Base-by-base conservation (phyloP, 2,113 vertebrate species). In the Dipodomys spectabilis region DNA sequence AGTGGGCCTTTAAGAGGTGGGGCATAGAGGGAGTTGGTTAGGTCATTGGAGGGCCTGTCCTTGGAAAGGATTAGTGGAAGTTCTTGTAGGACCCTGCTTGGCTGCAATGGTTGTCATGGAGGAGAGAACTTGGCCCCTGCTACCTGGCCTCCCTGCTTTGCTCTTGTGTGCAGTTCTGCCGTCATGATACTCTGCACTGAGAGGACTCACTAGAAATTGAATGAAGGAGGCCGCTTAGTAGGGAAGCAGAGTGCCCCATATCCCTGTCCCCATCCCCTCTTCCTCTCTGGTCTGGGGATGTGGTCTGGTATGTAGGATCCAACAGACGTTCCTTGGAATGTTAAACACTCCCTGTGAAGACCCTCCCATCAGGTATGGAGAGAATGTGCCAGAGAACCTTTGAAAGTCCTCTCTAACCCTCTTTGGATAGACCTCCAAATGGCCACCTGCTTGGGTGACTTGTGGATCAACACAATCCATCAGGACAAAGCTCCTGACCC, bases 271-370 rank as follows among this genome's bases (percentile, higher is more conserved):
- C 1, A 2, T 68, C 12, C 25, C 67, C 6, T 83, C 49, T 18
- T 10, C 6, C 4, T 28, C 82, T 32, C n/a, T 35, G 65, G 20
- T 49, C 72, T 53, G 18, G 39, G 69, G 57, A 2, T 2, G 5
- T 0, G 5, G 13, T 27, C 53, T 57, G 30, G 53, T 20, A 23
- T 44, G 35, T 7, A 10, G n/a, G 2, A 9, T 57, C 74, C 79
- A 89, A 78, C 62, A n/a, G 67, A n/a, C 6, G 49, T 20, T 19
- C 2, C 82, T 35, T 86, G 92, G 83, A 82, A 71, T 77, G 32
- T 23, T 62, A 93, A 81, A 53, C 69, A 13, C 6, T 8, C 10
- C 12, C n/a, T 27, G 20, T 5, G 71, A 60, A n/a, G 89, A 44
- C 35, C 60, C 30, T 83, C 72, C 30, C 32, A 1, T 35, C n/a